phyloP scores from a whole-genome alignment of 2,797 vertebrate species.

The Megaceryle alcyon region DNA sequence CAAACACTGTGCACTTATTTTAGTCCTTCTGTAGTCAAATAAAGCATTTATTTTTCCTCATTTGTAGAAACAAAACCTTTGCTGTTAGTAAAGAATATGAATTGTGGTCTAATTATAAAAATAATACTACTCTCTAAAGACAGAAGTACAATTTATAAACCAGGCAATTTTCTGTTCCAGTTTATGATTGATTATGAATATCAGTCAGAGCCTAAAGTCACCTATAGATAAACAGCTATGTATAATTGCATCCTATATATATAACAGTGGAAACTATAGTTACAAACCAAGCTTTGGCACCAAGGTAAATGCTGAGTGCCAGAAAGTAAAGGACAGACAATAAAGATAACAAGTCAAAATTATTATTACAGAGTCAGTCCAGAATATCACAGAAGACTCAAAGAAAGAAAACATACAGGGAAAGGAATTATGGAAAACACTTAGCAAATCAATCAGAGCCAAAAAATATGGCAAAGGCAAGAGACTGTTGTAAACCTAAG shows the following conservation, averaged over 20 bases:
- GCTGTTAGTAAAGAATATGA: background rate
- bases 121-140: background rate
- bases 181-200: background rate
- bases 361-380: background rate
- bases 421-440: background rate
- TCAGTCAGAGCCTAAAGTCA: background rate
- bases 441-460: background rate
- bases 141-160: background rate
- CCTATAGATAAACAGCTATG: background rate
- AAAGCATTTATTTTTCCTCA: background rate
- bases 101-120: background rate
- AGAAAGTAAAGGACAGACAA: background rate
- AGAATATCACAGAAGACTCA: background rate
- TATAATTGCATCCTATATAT: background rate
- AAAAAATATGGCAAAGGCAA: background rate
- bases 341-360: background rate
- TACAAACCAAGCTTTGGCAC: background rate
- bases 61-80: background rate
- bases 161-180: background rate
- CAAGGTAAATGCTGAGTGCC: background rate
- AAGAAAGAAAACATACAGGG: background rate
- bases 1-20: constrained; percentile 23
- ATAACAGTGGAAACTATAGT: background rate
- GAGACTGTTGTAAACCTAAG: background rate
- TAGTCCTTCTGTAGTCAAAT: background rate